Evolutionary conservation across 2,113 vertebrate genomes (phyloP).

Genomic region (Aramus guarauna): DNA sequence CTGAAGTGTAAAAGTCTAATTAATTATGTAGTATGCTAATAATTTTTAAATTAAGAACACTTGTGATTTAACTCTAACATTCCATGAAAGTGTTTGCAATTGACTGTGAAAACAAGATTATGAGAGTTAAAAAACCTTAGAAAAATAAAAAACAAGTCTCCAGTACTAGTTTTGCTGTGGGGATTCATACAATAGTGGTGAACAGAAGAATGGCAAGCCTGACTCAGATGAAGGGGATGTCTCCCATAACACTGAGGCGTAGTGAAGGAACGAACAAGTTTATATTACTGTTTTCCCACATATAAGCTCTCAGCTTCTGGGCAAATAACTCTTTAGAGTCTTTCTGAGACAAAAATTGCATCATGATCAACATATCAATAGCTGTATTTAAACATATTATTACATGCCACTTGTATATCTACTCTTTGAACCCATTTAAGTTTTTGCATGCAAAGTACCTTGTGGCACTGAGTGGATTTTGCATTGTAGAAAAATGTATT

Average conservation of each 20-base stretch:
- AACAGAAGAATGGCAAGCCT: background rate
- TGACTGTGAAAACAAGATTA: constrained; percentile 49
- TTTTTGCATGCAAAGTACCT: background rate
- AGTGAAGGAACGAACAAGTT: background rate
- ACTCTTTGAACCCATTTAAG: background rate
- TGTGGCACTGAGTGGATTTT: background rate
- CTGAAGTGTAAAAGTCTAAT: constrained; percentile 79
- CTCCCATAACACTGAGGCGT: accelerated
- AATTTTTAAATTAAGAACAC: constrained; percentile 79
- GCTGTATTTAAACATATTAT: background rate
- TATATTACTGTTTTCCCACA: background rate
- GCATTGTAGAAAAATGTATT: background rate
- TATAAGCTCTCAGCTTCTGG: background rate
- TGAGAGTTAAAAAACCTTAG: background rate
- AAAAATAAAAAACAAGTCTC: background rate
- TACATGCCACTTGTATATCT: background rate
- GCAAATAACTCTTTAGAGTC: background rate
- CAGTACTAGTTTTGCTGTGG: background rate
- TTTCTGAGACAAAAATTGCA: background rate
- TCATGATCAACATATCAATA: background rate
- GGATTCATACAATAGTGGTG: background rate
- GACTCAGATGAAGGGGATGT: background rate
- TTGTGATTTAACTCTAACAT: constrained; percentile 68
- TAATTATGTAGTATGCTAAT: constrained; percentile 79
- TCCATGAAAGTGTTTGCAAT: constrained; percentile 39